Percentiles rank a stretch among this genome's conserved stretches.
phyloP scores from a whole-genome alignment of 2,797 vertebrate genomes.

The Notoglanidium macrostoma region DNA sequence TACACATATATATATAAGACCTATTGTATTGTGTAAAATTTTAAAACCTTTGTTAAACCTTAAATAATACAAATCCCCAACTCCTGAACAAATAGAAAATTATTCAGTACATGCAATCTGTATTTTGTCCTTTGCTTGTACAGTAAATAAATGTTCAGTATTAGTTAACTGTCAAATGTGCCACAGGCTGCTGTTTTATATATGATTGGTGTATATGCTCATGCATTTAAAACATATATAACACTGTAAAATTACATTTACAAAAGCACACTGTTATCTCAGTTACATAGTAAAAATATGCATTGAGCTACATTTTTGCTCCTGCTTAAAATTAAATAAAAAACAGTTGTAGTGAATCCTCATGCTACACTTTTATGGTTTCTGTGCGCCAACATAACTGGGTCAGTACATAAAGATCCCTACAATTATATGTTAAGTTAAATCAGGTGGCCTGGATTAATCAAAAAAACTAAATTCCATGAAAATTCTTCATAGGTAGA shows the following conservation, averaged over 20 bases:
- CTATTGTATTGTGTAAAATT: background rate
- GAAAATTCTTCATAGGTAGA: background rate
- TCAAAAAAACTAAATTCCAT: background rate
- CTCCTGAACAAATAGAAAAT: background rate
- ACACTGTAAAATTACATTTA: background rate
- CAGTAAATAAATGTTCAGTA: background rate
- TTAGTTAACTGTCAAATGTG: background rate
- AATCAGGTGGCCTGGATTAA: background rate
- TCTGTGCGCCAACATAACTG: background rate
- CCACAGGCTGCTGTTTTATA: background rate
- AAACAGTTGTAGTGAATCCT: background rate
- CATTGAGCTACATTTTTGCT: background rate
- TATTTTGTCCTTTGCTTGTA: background rate
- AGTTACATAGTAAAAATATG: background rate
- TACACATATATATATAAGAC: no score
- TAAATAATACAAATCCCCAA: background rate
- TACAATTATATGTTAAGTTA: background rate
- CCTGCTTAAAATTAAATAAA: background rate
- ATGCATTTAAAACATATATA: background rate
- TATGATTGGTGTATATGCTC: background rate
- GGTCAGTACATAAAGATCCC: background rate
- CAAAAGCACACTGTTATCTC: background rate
- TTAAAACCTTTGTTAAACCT: background rate
- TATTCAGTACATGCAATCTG: background rate
- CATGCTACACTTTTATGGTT: background rate